phyloP scores from a whole-genome alignment of 2,888 invertebrate genomes.

The Acrobasis repandana region DNA sequence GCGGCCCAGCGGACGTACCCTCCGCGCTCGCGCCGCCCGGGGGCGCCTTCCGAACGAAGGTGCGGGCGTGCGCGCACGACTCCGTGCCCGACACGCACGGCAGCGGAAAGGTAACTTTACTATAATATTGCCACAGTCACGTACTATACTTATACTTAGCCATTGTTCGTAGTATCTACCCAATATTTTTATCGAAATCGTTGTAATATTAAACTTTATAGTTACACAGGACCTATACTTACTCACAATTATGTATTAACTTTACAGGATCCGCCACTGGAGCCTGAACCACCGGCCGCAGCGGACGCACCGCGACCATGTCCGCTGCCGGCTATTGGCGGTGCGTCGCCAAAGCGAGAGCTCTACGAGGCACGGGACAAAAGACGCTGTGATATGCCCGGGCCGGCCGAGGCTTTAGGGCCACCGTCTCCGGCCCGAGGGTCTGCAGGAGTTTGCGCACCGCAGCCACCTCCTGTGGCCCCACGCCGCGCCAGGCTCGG shows the following conservation, averaged over 20 bases:
- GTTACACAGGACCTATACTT: too few species aligned
- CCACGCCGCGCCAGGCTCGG: constrained; percentile 74
- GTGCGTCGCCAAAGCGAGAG: constrained; percentile 74
- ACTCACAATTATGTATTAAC: not conserved
- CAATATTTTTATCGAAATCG: too few species aligned
- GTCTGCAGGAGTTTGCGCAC: constrained; percentile 85
- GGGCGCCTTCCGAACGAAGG: constrained; percentile 80
- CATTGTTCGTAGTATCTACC: too few species aligned
- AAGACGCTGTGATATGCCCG: constrained; percentile 62
- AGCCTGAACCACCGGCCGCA: constrained; percentile 63
- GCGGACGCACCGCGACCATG: constrained; percentile 71
- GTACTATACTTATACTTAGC: too few species aligned
- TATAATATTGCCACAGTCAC: not conserved
- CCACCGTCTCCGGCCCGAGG: constrained; percentile 88
- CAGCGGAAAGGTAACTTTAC: constrained; percentile 69
- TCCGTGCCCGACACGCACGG: constrained; percentile 69
- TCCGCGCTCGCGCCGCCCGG: constrained; percentile 73
- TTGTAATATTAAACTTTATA: too few species aligned
- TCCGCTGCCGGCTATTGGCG: constrained; percentile 68
- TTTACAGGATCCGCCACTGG: constrained; percentile 70
- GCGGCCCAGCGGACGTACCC: constrained; percentile 77
- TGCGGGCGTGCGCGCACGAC: constrained; percentile 72
- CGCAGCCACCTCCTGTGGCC: constrained; percentile 79
- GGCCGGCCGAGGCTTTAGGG: constrained; percentile 72
- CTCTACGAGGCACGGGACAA: constrained; percentile 68